Conservation (phyloP, 2,797 vertebrate genomes). For the Platyrinchus mystaceus region DNA sequence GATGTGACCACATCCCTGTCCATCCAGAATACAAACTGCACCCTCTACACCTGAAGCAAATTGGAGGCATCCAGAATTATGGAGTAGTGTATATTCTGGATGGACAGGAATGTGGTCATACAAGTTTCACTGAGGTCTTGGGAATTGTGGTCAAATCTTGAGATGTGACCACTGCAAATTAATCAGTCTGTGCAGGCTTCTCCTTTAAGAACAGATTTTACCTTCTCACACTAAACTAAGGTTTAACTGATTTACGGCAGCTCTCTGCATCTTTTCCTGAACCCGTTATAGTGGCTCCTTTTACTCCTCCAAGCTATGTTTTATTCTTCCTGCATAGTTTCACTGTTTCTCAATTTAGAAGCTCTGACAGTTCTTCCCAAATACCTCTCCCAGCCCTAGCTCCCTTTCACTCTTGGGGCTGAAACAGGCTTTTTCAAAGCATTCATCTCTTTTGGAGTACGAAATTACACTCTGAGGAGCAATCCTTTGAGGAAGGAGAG, state of each 20-base stretch:
- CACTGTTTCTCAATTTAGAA: constrained; percentile 8
- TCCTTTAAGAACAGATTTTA: neutral
- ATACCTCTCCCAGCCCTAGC: neutral
- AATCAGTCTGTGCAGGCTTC: neutral
- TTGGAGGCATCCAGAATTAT: neutral
- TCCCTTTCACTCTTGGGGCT: neutral
- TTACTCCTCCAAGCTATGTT: neutral
- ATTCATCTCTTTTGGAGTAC: constrained; percentile 11
- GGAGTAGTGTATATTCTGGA: neutral
- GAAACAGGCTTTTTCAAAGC: neutral
- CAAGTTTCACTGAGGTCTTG: neutral
- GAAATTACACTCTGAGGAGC: constrained; percentile 18
- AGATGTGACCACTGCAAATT: neutral
- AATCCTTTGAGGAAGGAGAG: neutral
- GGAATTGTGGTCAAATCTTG: neutral
- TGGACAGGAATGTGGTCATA: too few species aligned
- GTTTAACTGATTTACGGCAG: neutral
- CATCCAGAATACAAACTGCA: neutral
- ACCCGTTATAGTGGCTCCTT: neutral
- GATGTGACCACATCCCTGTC: neutral
- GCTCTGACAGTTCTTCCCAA: neutral
- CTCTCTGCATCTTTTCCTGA: neutral
- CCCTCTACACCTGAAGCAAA: neutral
- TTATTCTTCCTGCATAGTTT: neutral
- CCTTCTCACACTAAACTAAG: neutral